These are phyloP conservation scores for Cephonodes hylas DNA, from an alignment of 2,888 invertebrate species.

Conservation along the genomic window DNA sequence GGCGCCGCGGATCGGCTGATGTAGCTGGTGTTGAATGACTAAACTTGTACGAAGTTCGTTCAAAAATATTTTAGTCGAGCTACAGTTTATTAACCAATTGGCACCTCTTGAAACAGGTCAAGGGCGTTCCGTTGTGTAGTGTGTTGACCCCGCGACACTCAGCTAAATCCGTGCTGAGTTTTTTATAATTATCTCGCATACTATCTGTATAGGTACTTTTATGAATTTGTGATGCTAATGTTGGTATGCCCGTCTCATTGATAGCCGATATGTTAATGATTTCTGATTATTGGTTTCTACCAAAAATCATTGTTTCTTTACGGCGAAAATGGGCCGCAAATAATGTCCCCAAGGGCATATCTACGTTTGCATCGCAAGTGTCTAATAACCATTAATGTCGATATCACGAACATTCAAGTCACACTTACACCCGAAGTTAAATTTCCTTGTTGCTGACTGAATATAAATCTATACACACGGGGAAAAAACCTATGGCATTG, in stretches of 20 bases:
- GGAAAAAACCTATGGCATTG: not conserved
- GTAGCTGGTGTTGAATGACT: too few relatives aligned
- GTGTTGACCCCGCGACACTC: not conserved
- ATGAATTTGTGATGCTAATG: not conserved
- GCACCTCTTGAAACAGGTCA: not conserved
- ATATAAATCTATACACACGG: not conserved
- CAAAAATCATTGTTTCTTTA: too few relatives aligned
- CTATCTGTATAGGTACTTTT: not conserved
- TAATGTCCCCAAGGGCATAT: not conserved
- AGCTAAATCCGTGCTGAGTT: not conserved
- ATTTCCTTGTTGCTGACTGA: not conserved
- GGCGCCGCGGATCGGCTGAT: not conserved
- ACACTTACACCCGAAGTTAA: not conserved
- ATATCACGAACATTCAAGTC: conserved; percentile 5
- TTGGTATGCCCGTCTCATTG: not conserved
- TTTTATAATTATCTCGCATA: not conserved
- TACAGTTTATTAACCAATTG: not conserved
- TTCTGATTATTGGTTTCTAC: too few relatives aligned
- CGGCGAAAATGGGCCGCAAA: too few relatives aligned
- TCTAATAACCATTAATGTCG: not conserved
- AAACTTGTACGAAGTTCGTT: too few relatives aligned
- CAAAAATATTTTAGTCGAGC: too few relatives aligned
- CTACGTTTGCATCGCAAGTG: not conserved
- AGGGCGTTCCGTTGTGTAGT: not conserved
- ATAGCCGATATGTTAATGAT: too few relatives aligned